Conservation (phyloP, 2,888 invertebrate genomes). For the Agrilus cyanescens region DNA sequence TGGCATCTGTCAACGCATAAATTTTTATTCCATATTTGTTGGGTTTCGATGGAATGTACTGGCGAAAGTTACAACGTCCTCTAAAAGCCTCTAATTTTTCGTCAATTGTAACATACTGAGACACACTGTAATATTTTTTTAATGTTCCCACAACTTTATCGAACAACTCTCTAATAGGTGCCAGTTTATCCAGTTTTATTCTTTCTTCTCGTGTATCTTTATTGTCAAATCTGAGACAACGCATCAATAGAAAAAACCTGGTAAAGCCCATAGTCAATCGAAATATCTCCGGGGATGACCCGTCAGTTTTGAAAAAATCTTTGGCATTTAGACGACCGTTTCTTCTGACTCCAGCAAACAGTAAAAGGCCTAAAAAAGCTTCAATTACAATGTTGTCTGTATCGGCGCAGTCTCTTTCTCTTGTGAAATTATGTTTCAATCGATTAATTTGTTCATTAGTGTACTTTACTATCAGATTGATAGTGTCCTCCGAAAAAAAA, state of each 20-base stretch:
- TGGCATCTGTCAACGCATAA: conserved; percentile 1
- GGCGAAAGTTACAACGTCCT: conserved; percentile 15
- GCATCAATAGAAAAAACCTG: background rate
- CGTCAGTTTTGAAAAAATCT: too few relatives aligned
- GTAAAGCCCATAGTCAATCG: background rate
- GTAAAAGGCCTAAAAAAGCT: too few relatives aligned
- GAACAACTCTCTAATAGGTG: background rate
- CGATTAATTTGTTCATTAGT: too few relatives aligned
- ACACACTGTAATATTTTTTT: conserved; percentile 10
- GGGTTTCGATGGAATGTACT: conserved; percentile 8
- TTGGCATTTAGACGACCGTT: too few relatives aligned
- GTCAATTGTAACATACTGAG: conserved; percentile 17
- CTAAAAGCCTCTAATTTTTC: conserved; percentile 14
- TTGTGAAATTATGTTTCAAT: too few relatives aligned
- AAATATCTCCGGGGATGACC: background rate
- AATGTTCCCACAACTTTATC: background rate
- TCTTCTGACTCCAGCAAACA: too few relatives aligned
- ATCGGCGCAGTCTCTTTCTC: too few relatives aligned
- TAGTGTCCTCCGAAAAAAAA: too few relatives aligned
- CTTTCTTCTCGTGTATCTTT: background rate
- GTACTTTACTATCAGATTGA: too few relatives aligned
- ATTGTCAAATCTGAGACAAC: conserved; percentile 2
- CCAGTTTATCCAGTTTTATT: background rate
- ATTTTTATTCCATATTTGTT: conserved; percentile 6
- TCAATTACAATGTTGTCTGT: too few relatives aligned